Percentiles rank a stretch among this genome's conserved stretches.
phyloP scores from a whole-genome alignment of 2,113 vertebrate species.

The Phylloscopus trochilus region DNA sequence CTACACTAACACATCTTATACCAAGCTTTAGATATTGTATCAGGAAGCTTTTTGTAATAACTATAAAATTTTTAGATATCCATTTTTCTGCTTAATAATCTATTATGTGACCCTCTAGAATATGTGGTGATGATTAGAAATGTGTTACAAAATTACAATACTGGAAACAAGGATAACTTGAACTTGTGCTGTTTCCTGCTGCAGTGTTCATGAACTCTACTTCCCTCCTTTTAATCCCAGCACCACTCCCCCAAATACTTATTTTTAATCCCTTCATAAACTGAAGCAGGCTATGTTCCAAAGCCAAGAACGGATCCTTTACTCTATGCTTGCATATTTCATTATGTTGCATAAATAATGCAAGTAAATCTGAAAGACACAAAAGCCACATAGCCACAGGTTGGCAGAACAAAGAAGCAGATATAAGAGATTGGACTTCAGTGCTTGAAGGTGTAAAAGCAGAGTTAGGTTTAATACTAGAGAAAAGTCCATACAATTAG shows the following conservation, averaged over 20 bases:
- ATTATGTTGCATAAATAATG: constrained; percentile 68
- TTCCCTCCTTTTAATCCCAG: background rate
- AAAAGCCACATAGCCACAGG: constrained; percentile 56
- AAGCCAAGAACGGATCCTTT: constrained; percentile 46
- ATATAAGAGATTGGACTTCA: constrained; percentile 31
- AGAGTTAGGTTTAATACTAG: background rate
- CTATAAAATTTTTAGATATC: background rate
- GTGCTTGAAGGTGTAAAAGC: constrained; percentile 52
- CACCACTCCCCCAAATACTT: background rate
- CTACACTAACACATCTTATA: background rate
- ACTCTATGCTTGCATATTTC: constrained; percentile 65
- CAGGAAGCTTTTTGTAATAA: background rate
- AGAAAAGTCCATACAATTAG: background rate
- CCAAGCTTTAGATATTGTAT: background rate
- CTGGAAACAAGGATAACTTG: background rate
- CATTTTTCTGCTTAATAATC: background rate
- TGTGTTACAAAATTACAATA: background rate
- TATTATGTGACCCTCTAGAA: background rate
- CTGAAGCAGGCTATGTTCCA: background rate
- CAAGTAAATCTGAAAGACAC: constrained; percentile 59
- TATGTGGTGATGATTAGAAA: background rate
- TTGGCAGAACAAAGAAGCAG: constrained; percentile 41
- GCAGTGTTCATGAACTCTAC: background rate
- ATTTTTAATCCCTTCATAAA: constrained; percentile 33
- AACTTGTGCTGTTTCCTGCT: background rate